Evolutionary conservation across 1,140 invertebrate species (phyloP).

Genomic region (Diuraphis noxia): DNA sequence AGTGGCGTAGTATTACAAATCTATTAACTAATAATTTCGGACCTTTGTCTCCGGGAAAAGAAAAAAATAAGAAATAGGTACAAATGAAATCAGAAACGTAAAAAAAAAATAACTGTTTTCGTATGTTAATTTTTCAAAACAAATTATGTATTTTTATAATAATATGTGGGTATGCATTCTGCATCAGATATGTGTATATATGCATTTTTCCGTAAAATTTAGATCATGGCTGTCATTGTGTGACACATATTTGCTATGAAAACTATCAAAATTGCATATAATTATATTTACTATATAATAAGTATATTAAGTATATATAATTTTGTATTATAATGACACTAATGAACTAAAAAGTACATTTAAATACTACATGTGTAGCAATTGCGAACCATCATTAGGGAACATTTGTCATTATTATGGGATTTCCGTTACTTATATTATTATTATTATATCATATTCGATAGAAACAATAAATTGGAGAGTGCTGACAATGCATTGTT

Average conservation of each 20-base stretch:
- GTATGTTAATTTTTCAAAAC: slow-evolving; percentile 39
- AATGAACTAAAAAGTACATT: slow-evolving; percentile 46
- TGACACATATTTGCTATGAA: slow-evolving; percentile 21
- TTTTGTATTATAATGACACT: slow-evolving; percentile 44
- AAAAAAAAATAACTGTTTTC: slow-evolving; percentile 30
- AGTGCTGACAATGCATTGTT: neutral
- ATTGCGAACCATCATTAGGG: slow-evolving; percentile 32
- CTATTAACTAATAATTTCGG: neutral
- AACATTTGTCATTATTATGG: slow-evolving; percentile 40
- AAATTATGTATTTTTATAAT: too few species aligned
- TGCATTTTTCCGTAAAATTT: slow-evolving; percentile 28
- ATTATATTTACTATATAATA: slow-evolving; percentile 33
- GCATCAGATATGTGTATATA: neutral
- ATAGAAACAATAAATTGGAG: neutral
- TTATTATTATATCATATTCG: neutral
- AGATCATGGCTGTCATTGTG: slow-evolving; percentile 16
- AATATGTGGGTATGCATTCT: too few species aligned
- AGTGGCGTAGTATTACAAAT: neutral
- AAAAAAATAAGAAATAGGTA: neutral
- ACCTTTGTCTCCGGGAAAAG: neutral
- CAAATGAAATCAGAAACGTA: neutral
- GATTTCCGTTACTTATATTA: neutral
- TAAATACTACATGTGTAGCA: slow-evolving; percentile 3
- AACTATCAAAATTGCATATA: slow-evolving; percentile 14
- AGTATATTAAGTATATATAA: neutral